Conservation (phyloP, 1,140 invertebrate genomes). For the Nephotettix cincticeps region DNA sequence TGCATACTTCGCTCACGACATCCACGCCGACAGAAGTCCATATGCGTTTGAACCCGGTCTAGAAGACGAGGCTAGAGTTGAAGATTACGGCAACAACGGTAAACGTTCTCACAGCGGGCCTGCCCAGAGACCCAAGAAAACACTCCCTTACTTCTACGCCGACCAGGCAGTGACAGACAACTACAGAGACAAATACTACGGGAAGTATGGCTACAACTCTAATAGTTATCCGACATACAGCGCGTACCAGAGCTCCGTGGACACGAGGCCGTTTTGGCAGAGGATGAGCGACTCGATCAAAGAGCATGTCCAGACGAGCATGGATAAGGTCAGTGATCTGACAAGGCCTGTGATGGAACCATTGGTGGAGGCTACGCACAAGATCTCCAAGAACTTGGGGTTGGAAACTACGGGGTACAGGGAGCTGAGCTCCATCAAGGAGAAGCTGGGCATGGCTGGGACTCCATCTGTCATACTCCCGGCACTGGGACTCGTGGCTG, state of each 20-base stretch:
- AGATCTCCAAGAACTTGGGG: conserved; percentile 73
- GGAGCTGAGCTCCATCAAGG: conserved; percentile 53
- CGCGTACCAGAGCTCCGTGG: conserved; percentile 44
- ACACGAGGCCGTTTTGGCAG: conserved; percentile 66
- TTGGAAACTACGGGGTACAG: conserved; percentile 50
- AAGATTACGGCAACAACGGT: conserved; percentile 47
- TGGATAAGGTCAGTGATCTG: conserved; percentile 65
- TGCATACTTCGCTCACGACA: conserved; percentile 44
- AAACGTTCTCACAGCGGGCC: conserved; percentile 33
- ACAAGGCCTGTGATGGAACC: conserved; percentile 71
- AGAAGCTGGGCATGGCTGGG: conserved; percentile 65
- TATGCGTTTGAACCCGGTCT: conserved; percentile 47
- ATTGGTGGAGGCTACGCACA: conserved; percentile 71
- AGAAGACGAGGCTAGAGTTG: conserved; percentile 46
- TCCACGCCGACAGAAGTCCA: conserved; percentile 48
- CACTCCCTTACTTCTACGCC: conserved; percentile 36
- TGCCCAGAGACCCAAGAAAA: conserved; percentile 48
- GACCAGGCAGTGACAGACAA: conserved; percentile 26
- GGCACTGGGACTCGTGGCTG: conserved; percentile 70
- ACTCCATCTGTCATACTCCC: conserved; percentile 62
- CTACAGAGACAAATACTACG: conserved; percentile 36
- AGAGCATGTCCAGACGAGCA: conserved; percentile 66
- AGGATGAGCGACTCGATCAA: conserved; percentile 69
- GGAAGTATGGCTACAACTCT: conserved; percentile 32
- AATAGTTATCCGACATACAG: conserved; percentile 47